Conservation (phyloP, 2,888 invertebrate species). For the Vannuccia rotundouncinata region DNA sequence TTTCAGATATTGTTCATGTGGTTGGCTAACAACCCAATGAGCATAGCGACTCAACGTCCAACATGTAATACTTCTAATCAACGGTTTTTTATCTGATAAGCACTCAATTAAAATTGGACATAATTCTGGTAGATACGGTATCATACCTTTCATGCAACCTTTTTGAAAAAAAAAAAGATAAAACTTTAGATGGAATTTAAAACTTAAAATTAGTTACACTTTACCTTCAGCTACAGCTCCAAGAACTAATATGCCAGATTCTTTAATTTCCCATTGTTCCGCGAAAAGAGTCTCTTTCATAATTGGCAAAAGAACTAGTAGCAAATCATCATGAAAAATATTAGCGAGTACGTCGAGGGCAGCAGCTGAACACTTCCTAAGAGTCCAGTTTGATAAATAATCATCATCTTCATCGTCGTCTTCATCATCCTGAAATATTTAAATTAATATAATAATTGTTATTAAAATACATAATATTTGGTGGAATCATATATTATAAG, state of each 20-base stretch:
- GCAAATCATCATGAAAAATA: constrained; percentile 86
- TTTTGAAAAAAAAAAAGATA: constrained; percentile 20
- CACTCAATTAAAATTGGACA: constrained; percentile 90
- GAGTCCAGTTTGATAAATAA: constrained; percentile 90
- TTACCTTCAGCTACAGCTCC: constrained; percentile 75
- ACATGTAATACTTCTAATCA: constrained; percentile 94
- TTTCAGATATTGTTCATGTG: constrained; percentile 83
- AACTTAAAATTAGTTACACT: too few relatives aligned
- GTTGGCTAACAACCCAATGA: constrained; percentile 93
- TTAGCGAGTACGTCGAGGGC: constrained; percentile 92
- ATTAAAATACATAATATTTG: background rate
- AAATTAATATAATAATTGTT: background rate
- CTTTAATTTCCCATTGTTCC: constrained; percentile 90
- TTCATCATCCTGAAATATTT: constrained; percentile 35
- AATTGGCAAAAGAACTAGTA: constrained; percentile 87
- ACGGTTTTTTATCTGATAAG: constrained; percentile 83
- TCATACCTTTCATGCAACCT: constrained; percentile 91
- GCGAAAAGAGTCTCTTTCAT: constrained; percentile 92
- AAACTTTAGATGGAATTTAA: too few relatives aligned
- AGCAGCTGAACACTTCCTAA: constrained; percentile 91
- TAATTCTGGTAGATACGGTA: constrained; percentile 85
- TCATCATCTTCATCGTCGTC: constrained; percentile 79
- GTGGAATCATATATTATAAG: too few relatives aligned
- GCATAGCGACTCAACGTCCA: constrained; percentile 97
- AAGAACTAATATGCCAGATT: constrained; percentile 81